Evolutionary conservation across 2,888 invertebrate genomes (phyloP).

Genomic region (Euspilapteryx auroguttella): DNA sequence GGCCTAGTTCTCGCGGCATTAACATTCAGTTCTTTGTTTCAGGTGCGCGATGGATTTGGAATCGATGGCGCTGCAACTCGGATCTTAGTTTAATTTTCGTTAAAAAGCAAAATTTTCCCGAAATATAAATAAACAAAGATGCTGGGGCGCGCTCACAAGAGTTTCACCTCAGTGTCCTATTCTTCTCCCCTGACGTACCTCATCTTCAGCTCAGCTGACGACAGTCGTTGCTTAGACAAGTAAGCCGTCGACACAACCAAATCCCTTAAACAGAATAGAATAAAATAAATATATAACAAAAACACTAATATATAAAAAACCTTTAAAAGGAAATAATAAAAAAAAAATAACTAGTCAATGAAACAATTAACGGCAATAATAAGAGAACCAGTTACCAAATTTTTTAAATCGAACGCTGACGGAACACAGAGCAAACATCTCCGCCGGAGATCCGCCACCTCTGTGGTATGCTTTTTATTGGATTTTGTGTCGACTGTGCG

Average conservation of each 20-base stretch:
- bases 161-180: conserved; percentile 37
- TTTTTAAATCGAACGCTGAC: conserved; percentile 1
- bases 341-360: conserved; percentile 38
- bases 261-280: conserved; percentile 28
- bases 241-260: not conserved
- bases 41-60: conserved; percentile 46
- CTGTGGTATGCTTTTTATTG: conserved; percentile 59
- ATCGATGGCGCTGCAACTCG: conserved; percentile 17
- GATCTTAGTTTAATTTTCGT: conserved; percentile 17
- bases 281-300: conserved; percentile 8
- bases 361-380: conserved; percentile 29
- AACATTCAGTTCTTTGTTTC: conserved; percentile 34
- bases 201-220: conserved; percentile 46
- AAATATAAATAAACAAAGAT: conserved; percentile 39
- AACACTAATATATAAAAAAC: not conserved
- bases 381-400: conserved; percentile 31
- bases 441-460: conserved; percentile 27
- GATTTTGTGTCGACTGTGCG: conserved; percentile 61
- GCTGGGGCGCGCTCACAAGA: conserved; percentile 51
- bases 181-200: conserved; percentile 24
- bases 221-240: conserved; percentile 58
- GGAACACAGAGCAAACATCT: not conserved
- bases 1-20: not conserved
- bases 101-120: conserved; percentile 11
- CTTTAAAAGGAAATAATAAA: not conserved